Evolutionary conservation across 2,113 vertebrate species (phyloP).

Genomic region (Centropristis striata): DNA sequence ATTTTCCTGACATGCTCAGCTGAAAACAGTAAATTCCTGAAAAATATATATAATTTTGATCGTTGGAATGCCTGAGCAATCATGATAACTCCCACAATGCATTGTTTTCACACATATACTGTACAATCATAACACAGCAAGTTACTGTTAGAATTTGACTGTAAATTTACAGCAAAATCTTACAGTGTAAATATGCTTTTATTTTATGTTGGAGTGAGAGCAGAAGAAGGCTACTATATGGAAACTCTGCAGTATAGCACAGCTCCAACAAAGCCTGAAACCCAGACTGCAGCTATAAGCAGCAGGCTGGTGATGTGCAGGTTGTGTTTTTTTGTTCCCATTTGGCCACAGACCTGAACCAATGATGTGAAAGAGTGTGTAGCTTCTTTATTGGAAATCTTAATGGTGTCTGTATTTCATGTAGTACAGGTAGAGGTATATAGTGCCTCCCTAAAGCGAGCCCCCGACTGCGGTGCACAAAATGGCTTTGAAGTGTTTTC

Average conservation of each 20-base stretch:
- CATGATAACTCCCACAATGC: too few species aligned
- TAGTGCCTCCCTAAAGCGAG: slow-evolving; percentile 31
- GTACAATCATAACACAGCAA: too few species aligned
- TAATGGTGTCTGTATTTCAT: slow-evolving; percentile 46
- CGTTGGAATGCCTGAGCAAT: too few species aligned
- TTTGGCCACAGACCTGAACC: slow-evolving; percentile 28
- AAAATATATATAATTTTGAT: too few species aligned
- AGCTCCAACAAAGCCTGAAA: neutral
- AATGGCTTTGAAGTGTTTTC: slow-evolving; percentile 48
- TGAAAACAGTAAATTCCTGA: too few species aligned
- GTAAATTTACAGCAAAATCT: too few species aligned
- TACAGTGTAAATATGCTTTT: too few species aligned
- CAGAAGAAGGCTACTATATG: neutral
- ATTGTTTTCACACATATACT: too few species aligned
- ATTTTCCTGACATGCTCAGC: too few species aligned
- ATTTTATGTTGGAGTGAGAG: neutral
- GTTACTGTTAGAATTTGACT: too few species aligned
- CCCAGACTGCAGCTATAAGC: neutral
- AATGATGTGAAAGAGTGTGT: slow-evolving; percentile 31
- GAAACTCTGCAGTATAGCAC: slow-evolving; percentile 3
- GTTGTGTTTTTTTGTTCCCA: neutral
- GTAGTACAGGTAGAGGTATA: slow-evolving; percentile 22
- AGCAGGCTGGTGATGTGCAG: neutral
- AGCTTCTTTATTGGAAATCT: slow-evolving; percentile 30
- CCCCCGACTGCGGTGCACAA: slow-evolving; percentile 40